Percentiles rank a stretch among this genome's conserved stretches.
Evolutionary conservation across 2,113 vertebrate genomes (phyloP).

Genomic region (Sebastes schlegelii): DNA sequence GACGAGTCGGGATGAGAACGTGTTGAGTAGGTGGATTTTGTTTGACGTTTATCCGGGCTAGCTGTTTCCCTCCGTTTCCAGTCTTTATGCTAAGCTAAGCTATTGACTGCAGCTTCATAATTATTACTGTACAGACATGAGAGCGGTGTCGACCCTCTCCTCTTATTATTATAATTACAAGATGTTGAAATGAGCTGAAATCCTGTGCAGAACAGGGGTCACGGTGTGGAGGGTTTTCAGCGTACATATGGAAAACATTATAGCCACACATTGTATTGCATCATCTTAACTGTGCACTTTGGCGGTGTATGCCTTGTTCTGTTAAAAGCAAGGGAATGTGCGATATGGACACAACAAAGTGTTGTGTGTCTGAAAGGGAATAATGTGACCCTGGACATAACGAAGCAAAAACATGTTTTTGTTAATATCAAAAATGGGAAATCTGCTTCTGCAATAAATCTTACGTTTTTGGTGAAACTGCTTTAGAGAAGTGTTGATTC

Average conservation of each 20-base stretch:
- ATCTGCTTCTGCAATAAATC: neutral
- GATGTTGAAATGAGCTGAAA: neutral
- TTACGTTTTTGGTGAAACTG: neutral
- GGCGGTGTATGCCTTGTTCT: neutral
- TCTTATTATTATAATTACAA: neutral
- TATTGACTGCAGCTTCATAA: neutral
- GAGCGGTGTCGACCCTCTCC: neutral
- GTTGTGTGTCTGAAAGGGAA: neutral
- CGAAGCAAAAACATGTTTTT: neutral
- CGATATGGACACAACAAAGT: neutral
- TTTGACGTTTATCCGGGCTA: neutral
- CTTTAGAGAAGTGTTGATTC: neutral
- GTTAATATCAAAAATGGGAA: neutral
- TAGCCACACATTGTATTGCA: conserved; percentile 8
- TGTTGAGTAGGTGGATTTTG: neutral
- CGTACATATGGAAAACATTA: conserved; percentile 23
- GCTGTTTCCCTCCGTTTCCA: neutral
- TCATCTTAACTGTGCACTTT: conserved; percentile 7
- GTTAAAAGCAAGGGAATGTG: neutral
- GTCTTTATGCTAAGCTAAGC: neutral
- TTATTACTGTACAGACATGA: neutral
- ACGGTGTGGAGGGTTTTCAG: neutral
- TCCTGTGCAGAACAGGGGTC: neutral
- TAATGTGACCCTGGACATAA: neutral
- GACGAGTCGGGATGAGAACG: too few relatives aligned